A percentile compares a stretch with the other conserved stretches of the same genome.
Evolutionary conservation across 2,888 invertebrate genomes (phyloP).

Genomic region (Carterocephalus palaemon): DNA sequence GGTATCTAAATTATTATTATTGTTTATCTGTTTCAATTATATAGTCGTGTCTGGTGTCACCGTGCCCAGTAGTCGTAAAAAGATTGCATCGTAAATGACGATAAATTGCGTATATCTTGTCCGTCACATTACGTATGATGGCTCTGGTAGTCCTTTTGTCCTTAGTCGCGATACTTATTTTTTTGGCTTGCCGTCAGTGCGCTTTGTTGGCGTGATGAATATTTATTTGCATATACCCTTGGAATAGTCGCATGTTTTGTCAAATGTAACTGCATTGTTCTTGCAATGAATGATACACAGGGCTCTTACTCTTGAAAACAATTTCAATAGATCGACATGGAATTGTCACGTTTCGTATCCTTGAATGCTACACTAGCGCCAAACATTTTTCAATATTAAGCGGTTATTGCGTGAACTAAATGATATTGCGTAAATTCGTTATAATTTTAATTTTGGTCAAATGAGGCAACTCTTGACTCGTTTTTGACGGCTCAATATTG

Average conservation of each 20-base stretch:
- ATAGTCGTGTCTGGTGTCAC: background rate
- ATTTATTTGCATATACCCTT: slow-evolving; percentile 71
- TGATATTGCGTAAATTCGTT: no score
- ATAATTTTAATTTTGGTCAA: no score
- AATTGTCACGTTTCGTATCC: no score
- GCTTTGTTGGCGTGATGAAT: slow-evolving; percentile 57
- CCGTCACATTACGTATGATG: slow-evolving; percentile 33
- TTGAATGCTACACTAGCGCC: no score
- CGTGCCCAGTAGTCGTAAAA: background rate
- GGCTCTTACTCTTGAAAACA: slow-evolving; percentile 16
- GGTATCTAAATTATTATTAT: background rate
- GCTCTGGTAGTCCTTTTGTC: slow-evolving; percentile 46
- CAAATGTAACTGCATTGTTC: slow-evolving; percentile 53
- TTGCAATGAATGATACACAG: slow-evolving; percentile 38
- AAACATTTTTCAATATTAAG: no score
- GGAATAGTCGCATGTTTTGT: slow-evolving; percentile 51
- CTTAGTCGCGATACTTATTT: slow-evolving; percentile 44
- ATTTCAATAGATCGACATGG: no score
- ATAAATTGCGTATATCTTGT: slow-evolving; percentile 32
- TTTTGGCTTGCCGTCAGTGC: slow-evolving; percentile 50
- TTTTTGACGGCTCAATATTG: no score
- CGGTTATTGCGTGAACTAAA: no score
- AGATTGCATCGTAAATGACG: slow-evolving; percentile 23
- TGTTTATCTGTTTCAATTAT: background rate
- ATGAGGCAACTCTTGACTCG: no score